A percentile compares a stretch with the other conserved stretches of the same genome.
Conservation (phyloP, 2,888 invertebrate genomes). For the Euzetes globulus region DNA sequence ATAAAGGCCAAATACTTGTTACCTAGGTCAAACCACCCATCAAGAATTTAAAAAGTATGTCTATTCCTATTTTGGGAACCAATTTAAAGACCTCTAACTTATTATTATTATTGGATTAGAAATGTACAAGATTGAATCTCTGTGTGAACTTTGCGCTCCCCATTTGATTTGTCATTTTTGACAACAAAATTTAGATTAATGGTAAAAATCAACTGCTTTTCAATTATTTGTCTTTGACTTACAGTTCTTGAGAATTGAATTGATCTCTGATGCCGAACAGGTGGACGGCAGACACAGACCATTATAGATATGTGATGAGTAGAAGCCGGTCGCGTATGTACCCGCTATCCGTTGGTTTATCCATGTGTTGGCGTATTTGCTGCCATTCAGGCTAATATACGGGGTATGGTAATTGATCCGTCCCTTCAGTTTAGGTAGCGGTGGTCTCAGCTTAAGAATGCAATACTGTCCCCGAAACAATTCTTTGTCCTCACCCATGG, state of each 20-base stretch:
- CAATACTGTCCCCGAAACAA: conserved; percentile 31
- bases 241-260: conserved; percentile 11
- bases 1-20: no score
- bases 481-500: background rate
- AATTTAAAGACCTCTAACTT: no score
- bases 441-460: background rate
- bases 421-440: background rate
- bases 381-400: background rate
- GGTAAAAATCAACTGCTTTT: background rate
- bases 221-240: background rate
- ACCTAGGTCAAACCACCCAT: no score
- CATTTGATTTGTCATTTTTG: no score
- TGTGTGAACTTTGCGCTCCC: no score
- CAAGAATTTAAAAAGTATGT: no score
- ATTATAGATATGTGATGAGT: conserved; percentile 20
- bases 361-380: conserved; percentile 9
- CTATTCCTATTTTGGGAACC: no score
- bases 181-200: background rate
- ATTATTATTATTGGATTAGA: no score
- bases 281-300: conserved; percentile 33
- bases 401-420: background rate
- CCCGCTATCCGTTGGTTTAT: background rate
- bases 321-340: background rate
- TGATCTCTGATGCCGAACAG: conserved; percentile 15
- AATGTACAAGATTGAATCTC: no score